Evolutionary conservation across 2,888 invertebrate species (phyloP).

Genomic region (Xestobium rufovillosum): DNA sequence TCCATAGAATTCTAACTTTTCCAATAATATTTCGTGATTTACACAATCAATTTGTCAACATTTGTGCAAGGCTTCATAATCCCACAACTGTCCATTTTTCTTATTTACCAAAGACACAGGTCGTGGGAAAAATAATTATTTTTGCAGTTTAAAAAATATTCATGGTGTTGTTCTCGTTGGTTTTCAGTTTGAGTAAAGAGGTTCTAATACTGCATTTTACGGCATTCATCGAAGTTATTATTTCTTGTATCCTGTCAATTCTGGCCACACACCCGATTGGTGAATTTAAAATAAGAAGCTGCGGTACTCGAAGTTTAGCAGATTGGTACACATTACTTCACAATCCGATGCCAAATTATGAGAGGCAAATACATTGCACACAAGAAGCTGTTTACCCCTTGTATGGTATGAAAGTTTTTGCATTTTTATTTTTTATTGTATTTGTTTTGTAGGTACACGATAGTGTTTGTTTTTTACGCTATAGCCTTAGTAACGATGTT

Average conservation of each 20-base stretch:
- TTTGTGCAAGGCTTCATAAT: no score
- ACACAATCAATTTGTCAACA: no score
- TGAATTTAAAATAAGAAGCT: constrained; percentile 65
- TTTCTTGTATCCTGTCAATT: constrained; percentile 70
- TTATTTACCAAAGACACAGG: no score
- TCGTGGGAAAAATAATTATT: background rate
- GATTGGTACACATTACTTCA: constrained; percentile 97
- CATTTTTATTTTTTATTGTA: constrained; percentile 12
- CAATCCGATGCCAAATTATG: constrained; percentile 91
- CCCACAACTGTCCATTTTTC: no score
- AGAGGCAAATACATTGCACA: constrained; percentile 82
- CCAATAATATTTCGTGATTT: no score
- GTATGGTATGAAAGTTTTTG: constrained; percentile 52
- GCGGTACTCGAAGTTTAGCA: constrained; percentile 69
- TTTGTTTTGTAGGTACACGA: constrained; percentile 67
- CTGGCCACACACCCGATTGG: constrained; percentile 79
- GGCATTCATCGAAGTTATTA: constrained; percentile 71
- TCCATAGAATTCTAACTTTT: no score
- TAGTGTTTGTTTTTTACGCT: constrained; percentile 85
- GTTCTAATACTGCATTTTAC: constrained; percentile 71
- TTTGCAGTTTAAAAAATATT: constrained; percentile 3
- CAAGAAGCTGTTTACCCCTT: constrained; percentile 97
- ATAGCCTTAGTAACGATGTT: constrained; percentile 74
- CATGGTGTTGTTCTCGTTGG: constrained; percentile 22
- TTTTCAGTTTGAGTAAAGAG: constrained; percentile 64